These are phyloP conservation scores for Criorhina ranunculi DNA, from an alignment of 2,888 invertebrate species.

Conservation along the genomic window DNA sequence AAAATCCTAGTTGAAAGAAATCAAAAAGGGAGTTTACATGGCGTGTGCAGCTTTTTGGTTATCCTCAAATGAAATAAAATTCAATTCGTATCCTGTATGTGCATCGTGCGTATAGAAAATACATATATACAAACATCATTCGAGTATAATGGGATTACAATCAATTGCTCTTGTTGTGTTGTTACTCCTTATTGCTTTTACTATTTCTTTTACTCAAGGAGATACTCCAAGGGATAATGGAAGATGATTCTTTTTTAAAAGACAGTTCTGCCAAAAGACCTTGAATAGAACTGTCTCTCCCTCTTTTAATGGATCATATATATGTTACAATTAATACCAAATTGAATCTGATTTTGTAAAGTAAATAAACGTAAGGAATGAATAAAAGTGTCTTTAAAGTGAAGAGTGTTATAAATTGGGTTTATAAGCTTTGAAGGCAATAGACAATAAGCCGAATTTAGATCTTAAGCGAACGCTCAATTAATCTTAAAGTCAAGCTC, in stretches of 20 bases:
- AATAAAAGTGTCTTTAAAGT: too few relatives aligned
- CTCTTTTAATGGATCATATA: too few relatives aligned
- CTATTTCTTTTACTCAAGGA: conserved; percentile 23
- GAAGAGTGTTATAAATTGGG: too few relatives aligned
- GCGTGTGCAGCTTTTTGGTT: conserved; percentile 34
- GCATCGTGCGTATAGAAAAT: neutral
- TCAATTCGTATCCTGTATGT: conserved; percentile 35
- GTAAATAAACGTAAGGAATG: too few relatives aligned
- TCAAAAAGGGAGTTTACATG: conserved; percentile 8
- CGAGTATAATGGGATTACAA: conserved; percentile 42
- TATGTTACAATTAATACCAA: too few relatives aligned
- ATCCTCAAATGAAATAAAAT: conserved; percentile 31
- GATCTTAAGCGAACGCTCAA: too few relatives aligned
- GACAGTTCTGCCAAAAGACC: too few relatives aligned
- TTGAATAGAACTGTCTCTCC: too few relatives aligned
- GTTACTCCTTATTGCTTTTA: conserved; percentile 32
- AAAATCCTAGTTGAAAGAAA: neutral
- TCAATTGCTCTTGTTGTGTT: conserved; percentile 47
- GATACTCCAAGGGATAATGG: conserved; percentile 9
- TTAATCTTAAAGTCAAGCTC: too few relatives aligned
- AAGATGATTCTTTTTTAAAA: neutral
- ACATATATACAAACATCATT: conserved; percentile 4
- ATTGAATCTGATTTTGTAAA: too few relatives aligned
- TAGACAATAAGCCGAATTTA: too few relatives aligned
- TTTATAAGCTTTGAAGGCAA: too few relatives aligned